Percentiles rank a stretch among this genome's conserved stretches.
Evolutionary conservation across 2,888 invertebrate genomes (phyloP).

Genomic region (Melinaea menophilus): DNA sequence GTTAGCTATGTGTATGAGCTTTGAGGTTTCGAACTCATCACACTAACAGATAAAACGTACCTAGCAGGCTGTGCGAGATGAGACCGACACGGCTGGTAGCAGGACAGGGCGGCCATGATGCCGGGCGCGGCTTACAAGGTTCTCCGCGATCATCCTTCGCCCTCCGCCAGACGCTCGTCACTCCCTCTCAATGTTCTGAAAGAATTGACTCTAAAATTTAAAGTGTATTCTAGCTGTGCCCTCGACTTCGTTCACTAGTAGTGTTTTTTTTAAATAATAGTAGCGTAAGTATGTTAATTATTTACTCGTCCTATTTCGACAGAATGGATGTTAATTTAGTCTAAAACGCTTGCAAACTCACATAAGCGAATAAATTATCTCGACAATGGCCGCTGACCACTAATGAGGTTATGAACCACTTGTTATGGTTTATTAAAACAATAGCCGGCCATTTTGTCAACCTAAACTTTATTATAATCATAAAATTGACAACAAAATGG

Average conservation of each 20-base stretch:
- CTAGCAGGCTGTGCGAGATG: conserved; percentile 73
- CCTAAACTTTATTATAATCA: too few species aligned
- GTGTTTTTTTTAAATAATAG: too few species aligned
- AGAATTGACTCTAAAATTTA: neutral
- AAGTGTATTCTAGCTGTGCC: too few species aligned
- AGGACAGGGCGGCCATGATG: conserved; percentile 71
- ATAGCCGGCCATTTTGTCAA: neutral
- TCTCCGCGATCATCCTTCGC: conserved; percentile 61
- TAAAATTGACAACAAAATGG: too few species aligned
- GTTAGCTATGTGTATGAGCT: too few species aligned
- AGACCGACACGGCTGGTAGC: conserved; percentile 72
- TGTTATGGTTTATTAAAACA: conserved; percentile 8
- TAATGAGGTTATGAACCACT: conserved; percentile 19
- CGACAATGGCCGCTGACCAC: conserved; percentile 26
- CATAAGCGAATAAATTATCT: conserved; percentile 28
- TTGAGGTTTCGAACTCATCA: too few species aligned
- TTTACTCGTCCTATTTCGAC: conserved; percentile 19
- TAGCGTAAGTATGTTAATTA: neutral
- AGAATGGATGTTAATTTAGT: conserved; percentile 24
- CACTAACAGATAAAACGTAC: conserved; percentile 36
- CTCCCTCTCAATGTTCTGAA: conserved; percentile 25
- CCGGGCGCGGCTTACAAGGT: conserved; percentile 44
- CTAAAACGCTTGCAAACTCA: conserved; percentile 20
- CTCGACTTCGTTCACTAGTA: too few species aligned
- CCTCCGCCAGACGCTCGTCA: conserved; percentile 35